Evolutionary conservation across 2,888 invertebrate species (phyloP).

Genomic region (Anthrax anthrax): DNA sequence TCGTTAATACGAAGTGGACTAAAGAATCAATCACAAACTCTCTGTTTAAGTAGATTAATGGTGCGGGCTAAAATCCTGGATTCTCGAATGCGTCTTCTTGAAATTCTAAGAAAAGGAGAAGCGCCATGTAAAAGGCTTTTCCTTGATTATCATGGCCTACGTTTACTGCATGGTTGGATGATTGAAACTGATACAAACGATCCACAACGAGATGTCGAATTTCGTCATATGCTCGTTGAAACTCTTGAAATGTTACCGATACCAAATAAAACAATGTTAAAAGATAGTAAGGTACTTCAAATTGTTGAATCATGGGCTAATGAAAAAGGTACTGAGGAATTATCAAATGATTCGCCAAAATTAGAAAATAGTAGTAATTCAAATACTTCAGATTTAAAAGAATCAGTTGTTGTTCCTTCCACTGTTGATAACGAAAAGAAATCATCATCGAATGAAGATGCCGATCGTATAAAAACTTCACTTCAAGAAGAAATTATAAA

Average conservation of each 20-base stretch:
- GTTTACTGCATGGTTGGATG: conserved; percentile 88
- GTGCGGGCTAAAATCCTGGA: conserved; percentile 75
- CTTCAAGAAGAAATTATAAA: conserved; percentile 20
- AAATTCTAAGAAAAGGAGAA: conserved; percentile 65
- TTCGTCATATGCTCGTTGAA: conserved; percentile 58
- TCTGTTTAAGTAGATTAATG: conserved; percentile 80
- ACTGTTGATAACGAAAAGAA: neutral
- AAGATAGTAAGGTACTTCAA: conserved; percentile 78
- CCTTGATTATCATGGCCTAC: conserved; percentile 83
- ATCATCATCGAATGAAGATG: neutral
- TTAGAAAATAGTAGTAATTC: neutral
- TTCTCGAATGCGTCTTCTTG: conserved; percentile 60
- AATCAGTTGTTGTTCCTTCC: neutral
- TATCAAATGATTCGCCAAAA: conserved; percentile 13
- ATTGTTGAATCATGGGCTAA: conserved; percentile 75
- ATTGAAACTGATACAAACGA: conserved; percentile 37
- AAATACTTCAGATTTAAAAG: neutral
- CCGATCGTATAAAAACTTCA: conserved; percentile 1
- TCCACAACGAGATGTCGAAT: conserved; percentile 17
- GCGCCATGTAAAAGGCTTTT: conserved; percentile 74
- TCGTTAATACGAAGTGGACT: conserved; percentile 63
- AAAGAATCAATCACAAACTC: conserved; percentile 78
- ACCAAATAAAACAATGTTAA: conserved; percentile 81
- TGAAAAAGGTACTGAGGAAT: conserved; percentile 9
- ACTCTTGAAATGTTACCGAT: conserved; percentile 78